phyloP scores from a whole-genome alignment of 2,888 invertebrate species.

The Alviniconcha strummeri region DNA sequence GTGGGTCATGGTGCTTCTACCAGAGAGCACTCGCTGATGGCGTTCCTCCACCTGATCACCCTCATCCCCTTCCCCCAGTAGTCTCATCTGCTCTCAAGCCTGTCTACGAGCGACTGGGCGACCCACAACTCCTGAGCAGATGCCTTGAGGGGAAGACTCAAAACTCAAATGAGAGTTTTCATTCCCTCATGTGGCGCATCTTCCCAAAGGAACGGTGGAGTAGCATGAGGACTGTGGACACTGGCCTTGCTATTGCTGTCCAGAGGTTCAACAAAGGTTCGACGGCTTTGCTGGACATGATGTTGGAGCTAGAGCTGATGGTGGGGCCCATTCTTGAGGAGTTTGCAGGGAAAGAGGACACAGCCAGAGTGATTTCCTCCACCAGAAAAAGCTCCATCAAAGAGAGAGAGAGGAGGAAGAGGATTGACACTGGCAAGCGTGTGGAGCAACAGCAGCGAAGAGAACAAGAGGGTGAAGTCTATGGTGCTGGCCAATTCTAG shows the following conservation, averaged over 20 bases:
- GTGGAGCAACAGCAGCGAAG: not conserved
- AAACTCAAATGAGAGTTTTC: slow-evolving; percentile 13
- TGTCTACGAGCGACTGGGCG: not conserved
- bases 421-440: not conserved
- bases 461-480: not conserved
- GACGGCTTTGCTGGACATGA: not conserved
- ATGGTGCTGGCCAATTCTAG: not conserved
- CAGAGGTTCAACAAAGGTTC: slow-evolving; percentile 15
- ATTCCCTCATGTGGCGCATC: not conserved
- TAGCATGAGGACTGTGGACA: not conserved
- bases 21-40: not conserved
- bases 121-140: not conserved
- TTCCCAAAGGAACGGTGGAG: slow-evolving; percentile 14
- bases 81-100: not conserved
- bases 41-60: not conserved
- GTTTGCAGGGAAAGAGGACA: not conserved
- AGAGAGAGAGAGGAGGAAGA: not conserved
- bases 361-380: not conserved
- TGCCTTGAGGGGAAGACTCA: slow-evolving; percentile 2
- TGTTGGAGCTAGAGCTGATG: slow-evolving; percentile 9
- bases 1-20: not conserved
- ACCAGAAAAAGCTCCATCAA: not conserved
- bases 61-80: not conserved
- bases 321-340: not conserved
- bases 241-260: not conserved